phyloP scores from a whole-genome alignment of 92 coral and sea anemone genomes.

The Parazoanthus swiftii region DNA sequence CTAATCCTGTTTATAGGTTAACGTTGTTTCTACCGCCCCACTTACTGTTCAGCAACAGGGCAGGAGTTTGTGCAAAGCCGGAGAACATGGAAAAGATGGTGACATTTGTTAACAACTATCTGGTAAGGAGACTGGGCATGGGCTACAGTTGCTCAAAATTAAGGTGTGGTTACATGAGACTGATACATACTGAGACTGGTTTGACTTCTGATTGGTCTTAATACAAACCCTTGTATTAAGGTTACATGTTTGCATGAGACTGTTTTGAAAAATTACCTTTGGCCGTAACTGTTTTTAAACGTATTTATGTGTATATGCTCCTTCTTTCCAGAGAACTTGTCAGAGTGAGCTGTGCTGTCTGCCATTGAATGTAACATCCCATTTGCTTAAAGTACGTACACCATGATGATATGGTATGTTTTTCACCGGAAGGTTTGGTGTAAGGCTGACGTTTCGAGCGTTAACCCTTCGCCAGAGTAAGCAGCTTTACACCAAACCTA shows the following conservation, averaged over 20 bases:
- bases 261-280: too few species aligned
- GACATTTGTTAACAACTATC: conserved; percentile 4
- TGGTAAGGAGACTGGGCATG: neutral
- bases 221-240: neutral
- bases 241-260: too few species aligned
- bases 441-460: too few species aligned
- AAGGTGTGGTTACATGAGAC: neutral
- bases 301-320: neutral
- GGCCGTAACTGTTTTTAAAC: neutral
- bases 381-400: neutral
- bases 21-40: neutral
- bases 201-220: too few species aligned
- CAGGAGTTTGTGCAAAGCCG: neutral
- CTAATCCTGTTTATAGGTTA: neutral
- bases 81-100: neutral
- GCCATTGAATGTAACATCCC: conserved; percentile 5
- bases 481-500: too few species aligned
- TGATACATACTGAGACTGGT: neutral
- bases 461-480: too few species aligned
- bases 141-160: neutral
- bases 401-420: too few species aligned
- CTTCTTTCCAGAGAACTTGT: neutral
- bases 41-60: neutral
- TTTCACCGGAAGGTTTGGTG: too few species aligned
- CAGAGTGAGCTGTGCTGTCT: neutral